A percentile compares a stretch with the other conserved stretches of the same genome.
phyloP scores from a whole-genome alignment of 2,113 vertebrate species.

The Acrocephalus kingi region DNA sequence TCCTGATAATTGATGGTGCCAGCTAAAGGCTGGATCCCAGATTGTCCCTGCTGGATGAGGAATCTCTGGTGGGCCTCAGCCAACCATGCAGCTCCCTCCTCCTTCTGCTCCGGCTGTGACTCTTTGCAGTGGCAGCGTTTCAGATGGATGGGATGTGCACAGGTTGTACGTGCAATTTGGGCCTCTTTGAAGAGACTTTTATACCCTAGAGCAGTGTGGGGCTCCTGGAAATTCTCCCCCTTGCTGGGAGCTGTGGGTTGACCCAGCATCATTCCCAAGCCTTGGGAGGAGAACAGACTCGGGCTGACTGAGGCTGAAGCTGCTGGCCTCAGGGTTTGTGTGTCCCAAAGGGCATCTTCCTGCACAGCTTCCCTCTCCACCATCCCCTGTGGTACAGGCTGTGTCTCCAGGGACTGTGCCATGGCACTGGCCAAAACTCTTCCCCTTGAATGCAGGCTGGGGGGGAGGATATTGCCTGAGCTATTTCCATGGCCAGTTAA shows the following conservation, averaged over 20 bases:
- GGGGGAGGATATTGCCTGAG: not conserved
- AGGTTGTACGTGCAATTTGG: not conserved
- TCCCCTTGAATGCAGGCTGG: not conserved
- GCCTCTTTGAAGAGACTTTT: not conserved
- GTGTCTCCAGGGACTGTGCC: not conserved
- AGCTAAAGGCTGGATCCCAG: not conserved
- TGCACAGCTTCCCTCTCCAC: not conserved
- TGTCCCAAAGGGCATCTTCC: not conserved
- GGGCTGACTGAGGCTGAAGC: not conserved
- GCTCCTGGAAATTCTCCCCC: not conserved
- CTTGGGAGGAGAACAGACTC: not conserved
- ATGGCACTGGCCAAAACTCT: not conserved
- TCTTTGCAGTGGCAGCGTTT: fast-evolving
- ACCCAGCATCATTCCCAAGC: not conserved
- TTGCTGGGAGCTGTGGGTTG: not conserved
- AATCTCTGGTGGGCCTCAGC: not conserved
- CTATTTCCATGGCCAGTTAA: not conserved
- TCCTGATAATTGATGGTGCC: not conserved
- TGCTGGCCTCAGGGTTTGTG: fast-evolving
- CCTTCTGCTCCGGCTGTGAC: fast-evolving
- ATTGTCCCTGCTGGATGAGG: not conserved
- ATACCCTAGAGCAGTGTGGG: not conserved
- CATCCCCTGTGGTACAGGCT: not conserved
- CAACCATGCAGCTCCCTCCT: not conserved
- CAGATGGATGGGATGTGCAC: not conserved